Evolutionary conservation across 1,140 invertebrate species (phyloP), one percentile per base, ranked within the genome.

Genomic region (Cydia pomonella): DNA sequence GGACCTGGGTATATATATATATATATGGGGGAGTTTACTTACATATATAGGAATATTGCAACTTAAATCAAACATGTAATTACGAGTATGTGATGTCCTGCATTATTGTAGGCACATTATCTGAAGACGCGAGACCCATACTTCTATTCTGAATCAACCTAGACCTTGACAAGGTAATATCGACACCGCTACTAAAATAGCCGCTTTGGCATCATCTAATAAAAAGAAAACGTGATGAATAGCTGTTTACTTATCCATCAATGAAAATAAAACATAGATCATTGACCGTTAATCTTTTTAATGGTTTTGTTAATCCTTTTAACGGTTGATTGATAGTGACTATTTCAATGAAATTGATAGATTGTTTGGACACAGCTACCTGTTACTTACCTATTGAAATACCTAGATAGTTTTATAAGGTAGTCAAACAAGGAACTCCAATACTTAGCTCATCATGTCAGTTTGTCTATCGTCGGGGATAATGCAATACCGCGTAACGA

Each of bases 221-320:
- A 50, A 47, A 73, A 73, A 73, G 41, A 33, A 41, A 64, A 64
- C 63, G 27, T 33, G 64, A 69, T 33, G 27, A 69, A 69, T 69
- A 33, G 64, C 25, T 9, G 25, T 33, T 64, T 29, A 69, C 41
- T 16, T 33, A n/a, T 18, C n/a, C 29, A 33, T 69, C 64, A 69
- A 69, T 69, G 64, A 69, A 69, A 69, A 18, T 69, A 29, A 69
- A 64, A 64, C 63, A 69, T 25, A 66, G 63, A 69, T 69, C 27
- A 18, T 33, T 59, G 47, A 50, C 25, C 13, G 16, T 29, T 29
- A 64, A 29, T 69, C 64, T 29, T n/a, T 64, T 64, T 47, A 21
- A 63, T 27, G 33, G 10, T 41, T 72, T 27, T 73, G 27, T 38
- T 6, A 53, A 53, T 9, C 50, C n/a, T 53, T 53, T 53, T 53